Evolutionary conservation across 2,888 invertebrate species (phyloP).

Genomic region (Boloria selene): DNA sequence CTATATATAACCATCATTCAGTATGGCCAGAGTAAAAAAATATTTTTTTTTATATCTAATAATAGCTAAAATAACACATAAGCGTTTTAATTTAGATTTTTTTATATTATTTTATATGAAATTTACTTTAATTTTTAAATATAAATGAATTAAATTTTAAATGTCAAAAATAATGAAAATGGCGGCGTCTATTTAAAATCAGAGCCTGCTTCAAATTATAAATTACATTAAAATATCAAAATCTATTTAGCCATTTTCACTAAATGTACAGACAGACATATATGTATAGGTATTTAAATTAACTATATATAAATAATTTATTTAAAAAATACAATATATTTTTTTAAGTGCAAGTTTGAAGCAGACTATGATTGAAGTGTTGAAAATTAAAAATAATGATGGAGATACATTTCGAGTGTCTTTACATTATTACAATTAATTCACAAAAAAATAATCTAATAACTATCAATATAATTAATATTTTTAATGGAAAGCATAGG

Average conservation of each 20-base stretch:
- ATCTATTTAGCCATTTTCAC: not conserved
- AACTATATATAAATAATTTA: not conserved
- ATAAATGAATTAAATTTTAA: not conserved
- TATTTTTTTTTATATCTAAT: too few species aligned
- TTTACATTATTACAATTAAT: slow-evolving; percentile 16
- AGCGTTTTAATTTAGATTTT: too few species aligned
- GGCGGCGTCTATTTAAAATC: not conserved
- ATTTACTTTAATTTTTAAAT: slow-evolving; percentile 6
- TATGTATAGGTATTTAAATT: not conserved
- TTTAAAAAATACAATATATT: not conserved
- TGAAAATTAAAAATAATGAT: slow-evolving; percentile 3
- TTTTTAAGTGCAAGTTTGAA: not conserved
- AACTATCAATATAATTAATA: not conserved
- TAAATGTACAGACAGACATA: not conserved
- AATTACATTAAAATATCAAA: slow-evolving; percentile 9
- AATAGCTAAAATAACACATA: too few species aligned
- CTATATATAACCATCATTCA: too few species aligned
- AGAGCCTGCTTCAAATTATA: not conserved
- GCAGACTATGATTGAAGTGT: slow-evolving; percentile 1
- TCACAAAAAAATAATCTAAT: slow-evolving; percentile 7
- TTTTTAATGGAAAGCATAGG: slow-evolving; percentile 9
- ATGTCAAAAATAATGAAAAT: not conserved
- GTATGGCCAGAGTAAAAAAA: too few species aligned
- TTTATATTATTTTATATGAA: slow-evolving; percentile 2
- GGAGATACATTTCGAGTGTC: slow-evolving; percentile 30